Evolutionary conservation across 2,888 invertebrate genomes (phyloP), one percentile per base, ranked within the genome.

Genomic region (Salticus scenicus): DNA sequence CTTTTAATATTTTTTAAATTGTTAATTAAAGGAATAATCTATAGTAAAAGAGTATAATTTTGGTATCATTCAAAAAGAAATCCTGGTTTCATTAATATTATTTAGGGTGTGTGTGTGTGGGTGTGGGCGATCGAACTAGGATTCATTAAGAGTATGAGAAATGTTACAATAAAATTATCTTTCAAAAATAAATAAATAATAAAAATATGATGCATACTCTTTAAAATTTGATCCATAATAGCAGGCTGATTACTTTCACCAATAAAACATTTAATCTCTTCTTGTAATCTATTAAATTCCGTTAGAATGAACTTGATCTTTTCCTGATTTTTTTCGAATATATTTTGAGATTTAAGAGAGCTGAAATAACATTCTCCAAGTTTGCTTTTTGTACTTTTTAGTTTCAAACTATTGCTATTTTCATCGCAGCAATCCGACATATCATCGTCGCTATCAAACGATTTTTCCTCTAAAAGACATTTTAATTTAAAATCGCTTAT

Each of bases 201-300:
- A n/a, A n/a, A n/a, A n/a, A n/a, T n/a, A n/a, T n/a, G 12, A 33
- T 27, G 33, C 77, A 47, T 28, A 77, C 77, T 33, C n/a, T 37
- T 33, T 24, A 57, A 47, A 17, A 77, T 33, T 20, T 77, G 69
- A 17, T 70, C 37, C 57, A 57, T 24, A 57, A 57, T 57, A 57
- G 2, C 2, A 1, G 72, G 79, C 30, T 79, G 79, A 30, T 72
- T 41, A 28, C 72, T 72, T 14, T 79, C 66, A 24, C 27, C 24
- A 5, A 80, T 14, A 33, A 73, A 80, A 20, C 1, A 14, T 33
- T 37, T 33, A 33, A 80, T 28, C 10, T 67, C 33, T 47, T 33
- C 66, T 37, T 66, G 73, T 14, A 80, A 37, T 1, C 4, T 20
- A 8, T 42, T 24, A 64, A 72, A 51, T 33, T 80, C 57, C 20